Conservation (phyloP, 1,140 invertebrate species). For the Ceratosolen solmsi region DNA sequence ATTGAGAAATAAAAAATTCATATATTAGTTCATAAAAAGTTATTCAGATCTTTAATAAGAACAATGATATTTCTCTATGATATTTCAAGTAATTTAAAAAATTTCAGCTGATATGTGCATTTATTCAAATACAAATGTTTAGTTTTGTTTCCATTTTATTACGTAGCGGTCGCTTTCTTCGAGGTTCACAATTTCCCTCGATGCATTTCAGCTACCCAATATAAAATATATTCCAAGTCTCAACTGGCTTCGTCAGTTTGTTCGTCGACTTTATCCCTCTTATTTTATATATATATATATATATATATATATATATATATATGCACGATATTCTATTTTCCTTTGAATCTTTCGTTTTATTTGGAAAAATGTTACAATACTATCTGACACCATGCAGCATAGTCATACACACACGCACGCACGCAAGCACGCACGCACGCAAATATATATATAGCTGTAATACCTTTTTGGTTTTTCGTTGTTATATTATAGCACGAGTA, state of each 20-base stretch:
- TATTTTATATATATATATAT: too few relatives aligned
- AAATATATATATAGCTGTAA: too few relatives aligned
- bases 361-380: conserved; percentile 22
- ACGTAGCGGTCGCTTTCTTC: background rate
- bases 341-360: background rate
- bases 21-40: too few relatives aligned
- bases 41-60: too few relatives aligned
- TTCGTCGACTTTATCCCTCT: background rate
- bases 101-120: background rate
- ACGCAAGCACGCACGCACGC: background rate
- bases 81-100: background rate
- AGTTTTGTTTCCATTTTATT: background rate
- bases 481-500: background rate
- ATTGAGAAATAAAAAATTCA: too few relatives aligned
- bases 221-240: conserved; percentile 32
- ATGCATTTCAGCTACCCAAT: conserved; percentile 17
- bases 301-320: too few relatives aligned
- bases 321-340: background rate
- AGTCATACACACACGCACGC: background rate
- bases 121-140: background rate
- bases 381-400: background rate
- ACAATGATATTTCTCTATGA: background rate
- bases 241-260: conserved; percentile 9
- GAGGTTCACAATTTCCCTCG: conserved; percentile 6
- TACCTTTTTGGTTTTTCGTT: background rate